Percentiles rank a stretch among this genome's conserved stretches.
phyloP scores from a whole-genome alignment of 2,113 vertebrate species.

The Oncorhynchus masou region DNA sequence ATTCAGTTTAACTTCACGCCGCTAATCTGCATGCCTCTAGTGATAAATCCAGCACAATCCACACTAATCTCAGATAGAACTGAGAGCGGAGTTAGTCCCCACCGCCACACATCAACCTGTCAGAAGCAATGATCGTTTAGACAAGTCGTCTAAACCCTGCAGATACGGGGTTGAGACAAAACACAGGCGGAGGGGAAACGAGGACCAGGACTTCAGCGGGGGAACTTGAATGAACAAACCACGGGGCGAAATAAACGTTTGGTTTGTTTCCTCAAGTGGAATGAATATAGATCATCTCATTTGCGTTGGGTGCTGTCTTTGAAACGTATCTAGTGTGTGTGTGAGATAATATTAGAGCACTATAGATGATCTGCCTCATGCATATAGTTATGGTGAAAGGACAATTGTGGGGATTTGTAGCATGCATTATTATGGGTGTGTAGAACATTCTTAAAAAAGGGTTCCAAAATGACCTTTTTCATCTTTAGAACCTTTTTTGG shows the following conservation, averaged over 20 bases:
- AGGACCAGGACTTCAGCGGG: slow-evolving; percentile 25
- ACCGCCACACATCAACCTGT: slow-evolving; percentile 81
- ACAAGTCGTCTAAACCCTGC: slow-evolving; percentile 66
- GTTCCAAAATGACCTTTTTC: too few relatives aligned
- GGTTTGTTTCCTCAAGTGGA: slow-evolving; percentile 23
- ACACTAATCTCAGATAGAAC: slow-evolving; percentile 80
- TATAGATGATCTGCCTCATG: background rate
- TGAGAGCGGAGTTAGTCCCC: slow-evolving; percentile 69
- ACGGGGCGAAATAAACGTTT: slow-evolving; percentile 19
- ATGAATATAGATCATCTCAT: slow-evolving; percentile 32
- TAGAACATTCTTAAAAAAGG: too few relatives aligned
- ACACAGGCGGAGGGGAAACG: slow-evolving; percentile 14
- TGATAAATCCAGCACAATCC: slow-evolving; percentile 80
- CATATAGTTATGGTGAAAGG: background rate
- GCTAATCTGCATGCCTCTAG: slow-evolving; percentile 80
- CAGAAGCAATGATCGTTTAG: slow-evolving; percentile 80
- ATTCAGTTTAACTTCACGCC: slow-evolving; percentile 79
- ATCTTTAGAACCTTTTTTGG: too few relatives aligned
- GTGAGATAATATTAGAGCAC: background rate
- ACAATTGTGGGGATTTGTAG: too few relatives aligned
- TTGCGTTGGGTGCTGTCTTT: slow-evolving; percentile 27
- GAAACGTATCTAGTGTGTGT: background rate
- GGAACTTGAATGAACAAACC: slow-evolving; percentile 18
- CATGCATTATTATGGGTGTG: too few relatives aligned
- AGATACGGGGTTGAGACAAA: slow-evolving; percentile 36